phyloP scores from a whole-genome alignment of 2,797 vertebrate species.

The Monodelphis domestica region DNA sequence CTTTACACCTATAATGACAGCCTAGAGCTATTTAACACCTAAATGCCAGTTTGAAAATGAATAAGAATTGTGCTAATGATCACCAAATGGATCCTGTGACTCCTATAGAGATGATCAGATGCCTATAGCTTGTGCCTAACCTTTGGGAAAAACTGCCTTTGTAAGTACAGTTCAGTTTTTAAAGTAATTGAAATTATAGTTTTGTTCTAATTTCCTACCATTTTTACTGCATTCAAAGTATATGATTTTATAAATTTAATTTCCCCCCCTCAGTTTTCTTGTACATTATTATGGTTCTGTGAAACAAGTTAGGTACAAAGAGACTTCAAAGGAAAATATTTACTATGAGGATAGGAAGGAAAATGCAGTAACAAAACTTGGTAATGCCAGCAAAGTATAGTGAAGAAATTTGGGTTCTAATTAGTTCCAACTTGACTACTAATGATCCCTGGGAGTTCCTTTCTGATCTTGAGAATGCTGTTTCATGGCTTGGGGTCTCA shows the following conservation, averaged over 20 bases:
- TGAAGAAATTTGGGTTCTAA: neutral
- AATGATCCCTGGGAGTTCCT: neutral
- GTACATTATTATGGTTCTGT: slow-evolving; percentile 30
- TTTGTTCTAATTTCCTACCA: slow-evolving; percentile 21
- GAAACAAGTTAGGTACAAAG: slow-evolving; percentile 35
- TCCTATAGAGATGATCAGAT: neutral
- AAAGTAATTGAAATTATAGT: slow-evolving; percentile 36
- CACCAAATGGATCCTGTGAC: neutral
- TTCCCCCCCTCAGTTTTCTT: slow-evolving; percentile 50
- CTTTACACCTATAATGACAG: slow-evolving; percentile 22
- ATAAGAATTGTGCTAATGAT: neutral
- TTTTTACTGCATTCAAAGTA: slow-evolving; percentile 30
- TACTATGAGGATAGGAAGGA: slow-evolving; percentile 32
- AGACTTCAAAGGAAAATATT: slow-evolving; percentile 58
- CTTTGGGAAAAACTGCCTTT: neutral
- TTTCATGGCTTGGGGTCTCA: neutral
- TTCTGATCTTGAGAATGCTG: neutral
- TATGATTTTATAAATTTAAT: slow-evolving; percentile 58
- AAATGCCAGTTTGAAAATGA: neutral
- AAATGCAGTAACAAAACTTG: neutral
- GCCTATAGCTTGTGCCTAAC: neutral
- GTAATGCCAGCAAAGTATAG: neutral
- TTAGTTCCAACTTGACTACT: neutral
- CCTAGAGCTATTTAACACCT: slow-evolving; percentile 3
- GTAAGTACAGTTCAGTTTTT: slow-evolving; percentile 43